phyloP scores from a whole-genome alignment of 2,888 invertebrate genomes.

The Drosophila prostipennis region DNA sequence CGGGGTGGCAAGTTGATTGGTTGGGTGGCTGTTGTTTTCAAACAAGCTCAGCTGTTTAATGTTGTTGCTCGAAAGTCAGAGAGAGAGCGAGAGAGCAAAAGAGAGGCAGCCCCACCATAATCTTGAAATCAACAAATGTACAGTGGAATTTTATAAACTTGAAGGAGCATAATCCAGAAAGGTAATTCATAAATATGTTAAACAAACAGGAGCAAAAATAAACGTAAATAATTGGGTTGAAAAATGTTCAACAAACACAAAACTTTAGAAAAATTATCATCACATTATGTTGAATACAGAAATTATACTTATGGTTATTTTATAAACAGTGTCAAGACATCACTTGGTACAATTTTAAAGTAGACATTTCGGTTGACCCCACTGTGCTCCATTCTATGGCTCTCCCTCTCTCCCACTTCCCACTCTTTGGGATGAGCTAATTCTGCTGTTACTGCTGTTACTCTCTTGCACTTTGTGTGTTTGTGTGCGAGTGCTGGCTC shows the following conservation, averaged over 20 bases:
- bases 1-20: conserved; percentile 8
- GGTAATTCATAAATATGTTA: no score
- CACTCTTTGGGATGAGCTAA: conserved; percentile 36
- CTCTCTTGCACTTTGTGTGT: conserved; percentile 18
- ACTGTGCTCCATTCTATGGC: conserved; percentile 24
- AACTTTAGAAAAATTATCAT: no score
- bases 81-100: conserved; percentile 3
- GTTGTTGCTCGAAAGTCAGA: conserved; percentile 61
- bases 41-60: conserved; percentile 81
- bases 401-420: conserved; percentile 11
- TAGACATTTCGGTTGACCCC: neutral
- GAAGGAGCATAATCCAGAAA: no score
- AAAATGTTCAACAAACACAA: no score
- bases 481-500: conserved; percentile 7
- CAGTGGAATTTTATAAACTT: conserved; percentile 30
- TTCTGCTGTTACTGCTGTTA: conserved; percentile 37
- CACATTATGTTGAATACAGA: no score
- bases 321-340: no score
- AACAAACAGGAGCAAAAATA: no score
- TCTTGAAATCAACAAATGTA: conserved; percentile 55
- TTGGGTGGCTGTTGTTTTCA: conserved; percentile 63
- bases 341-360: no score
- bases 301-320: no score
- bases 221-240: no score
- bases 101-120: conserved; percentile 18